A percentile compares a stretch with the other conserved stretches of the same genome.
phyloP scores from a whole-genome alignment of 2,888 invertebrate genomes.

The Rhorus exstirpatorius region DNA sequence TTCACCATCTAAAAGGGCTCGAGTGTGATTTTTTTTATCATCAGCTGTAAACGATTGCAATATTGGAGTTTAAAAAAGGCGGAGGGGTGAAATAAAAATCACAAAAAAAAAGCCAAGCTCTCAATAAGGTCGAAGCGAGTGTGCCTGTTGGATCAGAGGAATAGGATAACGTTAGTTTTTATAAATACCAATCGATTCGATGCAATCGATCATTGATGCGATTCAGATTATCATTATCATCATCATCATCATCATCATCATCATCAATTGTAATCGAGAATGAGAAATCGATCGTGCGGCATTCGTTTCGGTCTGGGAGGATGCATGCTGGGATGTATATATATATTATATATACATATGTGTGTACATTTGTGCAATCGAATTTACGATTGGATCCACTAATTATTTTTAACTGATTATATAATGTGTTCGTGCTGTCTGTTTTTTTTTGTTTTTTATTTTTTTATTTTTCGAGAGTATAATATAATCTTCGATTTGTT shows the following conservation, averaged over 20 bases:
- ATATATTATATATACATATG: too few relatives aligned
- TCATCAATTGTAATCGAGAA: conserved; percentile 46
- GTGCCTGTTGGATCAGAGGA: conserved; percentile 62
- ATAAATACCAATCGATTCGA: conserved; percentile 56
- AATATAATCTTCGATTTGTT: conserved; percentile 60
- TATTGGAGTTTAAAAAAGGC: conserved; percentile 1
- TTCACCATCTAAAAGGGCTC: conserved; percentile 21
- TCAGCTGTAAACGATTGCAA: conserved; percentile 25
- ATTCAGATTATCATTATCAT: conserved; percentile 35
- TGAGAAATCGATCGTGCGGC: conserved; percentile 62
- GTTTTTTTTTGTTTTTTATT: conserved; percentile 33
- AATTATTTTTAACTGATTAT: conserved; percentile 41
- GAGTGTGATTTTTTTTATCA: conserved; percentile 39
- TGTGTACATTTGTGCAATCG: conserved; percentile 53
- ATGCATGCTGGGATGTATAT: conserved; percentile 53
- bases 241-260: conserved; percentile 57
- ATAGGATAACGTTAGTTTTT: conserved; percentile 57
- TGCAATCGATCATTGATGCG: conserved; percentile 60
- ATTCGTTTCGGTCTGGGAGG: conserved; percentile 40
- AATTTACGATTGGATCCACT: conserved; percentile 51
- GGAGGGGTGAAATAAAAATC: conserved; percentile 8
- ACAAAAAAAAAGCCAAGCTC: conserved; percentile 59
- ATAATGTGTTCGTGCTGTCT: conserved; percentile 69
- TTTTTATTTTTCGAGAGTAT: conserved; percentile 47
- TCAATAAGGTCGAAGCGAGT: conserved; percentile 60